These are phyloP conservation scores for Galaxias olidus DNA, from an alignment of 2,797 vertebrate genomes.

Conservation along the genomic window DNA sequence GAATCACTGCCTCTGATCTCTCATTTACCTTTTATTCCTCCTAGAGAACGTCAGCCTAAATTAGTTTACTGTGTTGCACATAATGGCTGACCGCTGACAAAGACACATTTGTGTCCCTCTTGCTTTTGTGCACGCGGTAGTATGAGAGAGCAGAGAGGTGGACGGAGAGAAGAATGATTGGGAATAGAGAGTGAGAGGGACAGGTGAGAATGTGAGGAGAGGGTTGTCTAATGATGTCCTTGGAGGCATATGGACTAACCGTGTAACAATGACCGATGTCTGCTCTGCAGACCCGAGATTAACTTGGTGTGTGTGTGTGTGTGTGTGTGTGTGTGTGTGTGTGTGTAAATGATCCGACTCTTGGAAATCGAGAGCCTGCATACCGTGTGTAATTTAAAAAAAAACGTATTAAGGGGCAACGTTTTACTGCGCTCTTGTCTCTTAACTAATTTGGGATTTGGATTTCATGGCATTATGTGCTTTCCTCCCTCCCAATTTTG, in stretches of 20 bases:
- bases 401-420: too few species aligned
- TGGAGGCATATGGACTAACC: constrained; percentile 36
- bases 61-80: too few species aligned
- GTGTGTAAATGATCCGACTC: neutral
- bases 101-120: too few species aligned
- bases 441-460: neutral
- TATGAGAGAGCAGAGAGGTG: constrained; percentile 10
- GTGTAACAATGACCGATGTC: constrained; percentile 22
- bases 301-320: neutral
- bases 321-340: constrained; percentile 5
- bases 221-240: constrained; percentile 58
- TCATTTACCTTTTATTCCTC: too few species aligned
- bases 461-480: neutral
- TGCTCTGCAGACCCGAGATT: constrained; percentile 20
- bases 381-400: too few species aligned
- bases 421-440: too few species aligned
- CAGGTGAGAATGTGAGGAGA: constrained; percentile 29
- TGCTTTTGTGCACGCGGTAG: too few species aligned
- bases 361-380: too few species aligned
- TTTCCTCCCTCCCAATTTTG: too few species aligned
- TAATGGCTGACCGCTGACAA: too few species aligned
- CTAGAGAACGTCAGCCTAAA: too few species aligned
- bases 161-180: constrained; percentile 18
- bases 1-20: too few species aligned
- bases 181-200: constrained; percentile 11